These are phyloP conservation scores for Meandrusa payeni DNA, from an alignment of 2,888 invertebrate species.

Conservation along the genomic window DNA sequence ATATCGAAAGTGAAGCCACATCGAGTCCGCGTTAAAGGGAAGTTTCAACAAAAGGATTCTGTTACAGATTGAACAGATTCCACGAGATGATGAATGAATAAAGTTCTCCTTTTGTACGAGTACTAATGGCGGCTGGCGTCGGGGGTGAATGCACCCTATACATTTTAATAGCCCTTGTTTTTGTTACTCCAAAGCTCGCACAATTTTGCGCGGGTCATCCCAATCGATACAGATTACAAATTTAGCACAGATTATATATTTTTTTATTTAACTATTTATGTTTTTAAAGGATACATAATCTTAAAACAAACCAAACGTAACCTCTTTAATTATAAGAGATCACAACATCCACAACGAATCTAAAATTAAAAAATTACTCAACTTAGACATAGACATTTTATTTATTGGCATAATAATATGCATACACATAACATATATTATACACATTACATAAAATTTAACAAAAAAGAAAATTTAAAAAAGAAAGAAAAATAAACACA, in stretches of 20 bases:
- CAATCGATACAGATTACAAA: conserved; percentile 19
- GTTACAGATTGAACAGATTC: conserved; percentile 34
- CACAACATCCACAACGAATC: too few relatives aligned
- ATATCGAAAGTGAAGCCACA: conserved; percentile 15
- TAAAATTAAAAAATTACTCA: too few relatives aligned
- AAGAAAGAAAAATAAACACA: too few relatives aligned
- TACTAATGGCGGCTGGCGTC: conserved; percentile 12
- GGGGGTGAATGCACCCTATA: conserved; percentile 16
- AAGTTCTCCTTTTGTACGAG: conserved; percentile 22
- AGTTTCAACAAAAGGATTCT: conserved; percentile 36
- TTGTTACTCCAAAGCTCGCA: conserved; percentile 11
- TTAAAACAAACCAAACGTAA: too few relatives aligned
- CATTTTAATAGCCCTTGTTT: conserved; percentile 16
- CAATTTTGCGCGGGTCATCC: conserved; percentile 16
- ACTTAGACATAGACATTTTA: too few relatives aligned
- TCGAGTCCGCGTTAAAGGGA: conserved; percentile 26
- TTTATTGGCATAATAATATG: too few relatives aligned
- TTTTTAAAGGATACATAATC: too few relatives aligned
- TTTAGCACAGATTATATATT: conserved; percentile 1
- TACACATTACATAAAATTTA: too few relatives aligned
- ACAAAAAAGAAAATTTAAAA: too few relatives aligned
- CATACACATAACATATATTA: too few relatives aligned
- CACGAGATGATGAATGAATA: conserved; percentile 35
- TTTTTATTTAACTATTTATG: too few relatives aligned
- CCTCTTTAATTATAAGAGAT: too few relatives aligned